Conservation (phyloP, 2,888 invertebrate species). For the Athalia rosae region DNA sequence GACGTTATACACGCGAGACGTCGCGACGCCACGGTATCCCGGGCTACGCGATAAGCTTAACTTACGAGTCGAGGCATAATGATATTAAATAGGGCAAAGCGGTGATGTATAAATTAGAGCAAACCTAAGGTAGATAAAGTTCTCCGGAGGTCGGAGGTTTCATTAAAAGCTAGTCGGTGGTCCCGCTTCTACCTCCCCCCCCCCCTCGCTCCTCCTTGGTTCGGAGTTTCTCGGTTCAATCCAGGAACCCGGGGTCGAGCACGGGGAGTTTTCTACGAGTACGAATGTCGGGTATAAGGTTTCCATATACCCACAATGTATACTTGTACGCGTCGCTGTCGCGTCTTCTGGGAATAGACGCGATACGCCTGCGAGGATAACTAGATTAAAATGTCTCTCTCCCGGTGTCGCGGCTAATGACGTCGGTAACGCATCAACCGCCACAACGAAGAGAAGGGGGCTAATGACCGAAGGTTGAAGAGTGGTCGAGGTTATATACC, state of each 20-base stretch:
- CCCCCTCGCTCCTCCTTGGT: neutral
- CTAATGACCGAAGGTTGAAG: neutral
- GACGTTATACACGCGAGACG: neutral
- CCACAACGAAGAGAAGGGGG: slow-evolving; percentile 9
- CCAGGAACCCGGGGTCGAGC: neutral
- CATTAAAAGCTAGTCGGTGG: slow-evolving; percentile 39
- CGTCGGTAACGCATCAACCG: slow-evolving; percentile 57
- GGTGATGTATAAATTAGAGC: slow-evolving; percentile 35
- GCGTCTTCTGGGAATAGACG: slow-evolving; percentile 47
- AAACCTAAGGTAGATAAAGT: slow-evolving; percentile 38
- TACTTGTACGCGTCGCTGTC: slow-evolving; percentile 13
- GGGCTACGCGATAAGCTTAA: slow-evolving; percentile 4
- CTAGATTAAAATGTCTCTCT: slow-evolving; percentile 54
- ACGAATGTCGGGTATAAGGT: neutral
- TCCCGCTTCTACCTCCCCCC: neutral
- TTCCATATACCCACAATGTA: neutral
- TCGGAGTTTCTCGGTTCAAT: neutral
- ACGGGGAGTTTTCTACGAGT: slow-evolving; percentile 6
- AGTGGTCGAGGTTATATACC: neutral
- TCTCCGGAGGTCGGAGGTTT: slow-evolving; percentile 31
- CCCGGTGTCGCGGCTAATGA: slow-evolving; percentile 56
- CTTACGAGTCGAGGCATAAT: slow-evolving; percentile 4
- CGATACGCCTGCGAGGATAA: slow-evolving; percentile 53
- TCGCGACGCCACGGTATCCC: neutral
- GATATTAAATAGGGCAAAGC: slow-evolving; percentile 35